Evolutionary conservation across 2,888 invertebrate genomes (phyloP).

Genomic region (Hedya salicella): DNA sequence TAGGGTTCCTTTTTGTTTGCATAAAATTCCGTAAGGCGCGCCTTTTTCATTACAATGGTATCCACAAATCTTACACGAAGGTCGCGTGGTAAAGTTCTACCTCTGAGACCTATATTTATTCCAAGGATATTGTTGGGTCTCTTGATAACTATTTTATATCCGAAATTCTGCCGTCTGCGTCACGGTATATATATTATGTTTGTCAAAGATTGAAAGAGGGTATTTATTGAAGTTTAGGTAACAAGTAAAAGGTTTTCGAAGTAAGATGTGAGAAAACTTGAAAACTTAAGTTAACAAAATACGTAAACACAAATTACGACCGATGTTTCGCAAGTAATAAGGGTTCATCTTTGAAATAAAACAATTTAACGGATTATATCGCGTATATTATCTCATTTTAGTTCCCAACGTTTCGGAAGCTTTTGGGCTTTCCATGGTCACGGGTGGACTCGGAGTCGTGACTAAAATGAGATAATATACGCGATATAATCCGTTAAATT

Average conservation of each 20-base stretch:
- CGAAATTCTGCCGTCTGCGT: not conserved
- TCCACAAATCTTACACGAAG: constrained; percentile 50
- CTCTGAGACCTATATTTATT: constrained; percentile 20
- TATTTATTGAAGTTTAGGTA: not conserved
- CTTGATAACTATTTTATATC: constrained; percentile 26
- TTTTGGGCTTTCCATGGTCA: too few relatives aligned
- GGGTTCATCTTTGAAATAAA: too few relatives aligned
- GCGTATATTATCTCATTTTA: too few relatives aligned
- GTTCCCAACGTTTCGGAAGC: too few relatives aligned
- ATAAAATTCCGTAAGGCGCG: constrained; percentile 10
- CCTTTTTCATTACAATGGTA: constrained; percentile 49
- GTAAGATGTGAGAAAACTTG: too few relatives aligned
- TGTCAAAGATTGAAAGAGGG: not conserved
- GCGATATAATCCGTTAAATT: too few relatives aligned
- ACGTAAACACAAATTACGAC: not conserved
- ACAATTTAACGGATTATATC: too few relatives aligned
- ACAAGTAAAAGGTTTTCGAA: too few relatives aligned
- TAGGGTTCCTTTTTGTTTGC: constrained; percentile 36
- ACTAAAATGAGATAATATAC: too few relatives aligned
- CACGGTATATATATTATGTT: not conserved
- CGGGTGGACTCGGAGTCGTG: too few relatives aligned
- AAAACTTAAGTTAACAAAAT: too few relatives aligned
- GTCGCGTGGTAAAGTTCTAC: constrained; percentile 36
- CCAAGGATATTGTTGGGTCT: constrained; percentile 23
- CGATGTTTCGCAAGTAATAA: constrained; percentile 30